Base-by-base conservation (phyloP, 1,140 invertebrate species). In the Zaprionus nigranus region DNA sequence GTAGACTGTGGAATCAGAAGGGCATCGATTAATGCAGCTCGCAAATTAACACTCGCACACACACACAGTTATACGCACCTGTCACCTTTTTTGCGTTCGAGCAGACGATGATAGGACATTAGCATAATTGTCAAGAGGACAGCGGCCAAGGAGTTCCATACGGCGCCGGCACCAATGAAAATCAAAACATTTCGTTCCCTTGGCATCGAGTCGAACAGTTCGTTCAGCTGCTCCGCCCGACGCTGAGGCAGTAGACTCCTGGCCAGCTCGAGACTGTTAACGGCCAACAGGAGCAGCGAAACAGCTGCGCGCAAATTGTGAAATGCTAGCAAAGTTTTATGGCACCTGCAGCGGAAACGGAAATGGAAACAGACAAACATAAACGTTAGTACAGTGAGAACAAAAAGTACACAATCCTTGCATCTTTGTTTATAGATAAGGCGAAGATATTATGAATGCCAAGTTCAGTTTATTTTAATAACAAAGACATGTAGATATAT, bases 251-350 rank as follows among this genome's bases (percentile, higher is more conserved):
- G 57, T 40, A 83, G 66, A 66, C 78, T 79, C 15, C 76, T 74
- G 22, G 79, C 85, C 59, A 92, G 40, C 59, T 92, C 85, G 17
- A 92, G 64, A 38, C 82, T 91, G 68, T 92, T 92, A 53, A 81
- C 54, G 56, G 83, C 73, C 71, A 92, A 49, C 43, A 92, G 62
- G 2, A 91, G 66, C 34, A 92, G 51, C 22, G 78, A 83, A 36
- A 82, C 60, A 26, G 78, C 79, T 61, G 90, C 85, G 40, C 91
- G 88, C 72, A 81, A 71, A 91, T 92, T 92, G 74, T 92, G 91
- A 75, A 92, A 92, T 73, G 79, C 79, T 57, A 92, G 67, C 69
- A 92, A 67, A 77, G 82, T 91, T 82, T 85, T 86, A 79, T 91
- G 82, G 60, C 90, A 85, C 53, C 91, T 92, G 79, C 49, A 76